Conservation (phyloP, 2,797 vertebrate species). For the Echiichthys vipera region DNA sequence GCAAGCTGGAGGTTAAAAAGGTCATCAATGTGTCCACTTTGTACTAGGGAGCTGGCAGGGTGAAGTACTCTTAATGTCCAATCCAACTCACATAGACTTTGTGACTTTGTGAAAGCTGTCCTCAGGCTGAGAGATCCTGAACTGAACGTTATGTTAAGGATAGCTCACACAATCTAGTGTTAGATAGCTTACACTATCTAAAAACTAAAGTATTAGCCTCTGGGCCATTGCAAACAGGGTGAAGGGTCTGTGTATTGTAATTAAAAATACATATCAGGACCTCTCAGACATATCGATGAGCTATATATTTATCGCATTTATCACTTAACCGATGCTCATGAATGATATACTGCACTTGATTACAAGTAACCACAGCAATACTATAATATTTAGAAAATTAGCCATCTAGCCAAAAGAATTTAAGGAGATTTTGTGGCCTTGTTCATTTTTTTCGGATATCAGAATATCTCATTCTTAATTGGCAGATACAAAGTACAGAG, state of each 20-base stretch:
- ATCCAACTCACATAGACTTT: no score
- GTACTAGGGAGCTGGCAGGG: no score
- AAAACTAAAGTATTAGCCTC: no score
- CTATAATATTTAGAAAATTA: no score
- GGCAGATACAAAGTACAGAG: neutral
- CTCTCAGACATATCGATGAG: neutral
- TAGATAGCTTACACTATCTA: no score
- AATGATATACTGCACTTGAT: neutral
- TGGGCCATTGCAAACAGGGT: neutral
- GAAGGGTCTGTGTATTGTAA: neutral
- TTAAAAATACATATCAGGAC: neutral
- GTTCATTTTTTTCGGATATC: neutral
- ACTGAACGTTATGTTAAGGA: neutral
- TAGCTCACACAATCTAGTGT: no score
- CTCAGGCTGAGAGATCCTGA: neutral
- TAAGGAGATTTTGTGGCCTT: neutral
- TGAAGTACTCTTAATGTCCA: no score
- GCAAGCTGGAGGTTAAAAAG: no score
- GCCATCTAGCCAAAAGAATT: neutral
- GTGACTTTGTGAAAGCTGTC: no score
- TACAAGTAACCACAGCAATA: conserved; percentile 4
- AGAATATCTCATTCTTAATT: neutral
- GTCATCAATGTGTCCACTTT: no score
- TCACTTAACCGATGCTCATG: neutral
- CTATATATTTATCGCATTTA: neutral